These are phyloP conservation scores for Hesperia comma DNA, from an alignment of 2,888 invertebrate species.

Conservation along the genomic window DNA sequence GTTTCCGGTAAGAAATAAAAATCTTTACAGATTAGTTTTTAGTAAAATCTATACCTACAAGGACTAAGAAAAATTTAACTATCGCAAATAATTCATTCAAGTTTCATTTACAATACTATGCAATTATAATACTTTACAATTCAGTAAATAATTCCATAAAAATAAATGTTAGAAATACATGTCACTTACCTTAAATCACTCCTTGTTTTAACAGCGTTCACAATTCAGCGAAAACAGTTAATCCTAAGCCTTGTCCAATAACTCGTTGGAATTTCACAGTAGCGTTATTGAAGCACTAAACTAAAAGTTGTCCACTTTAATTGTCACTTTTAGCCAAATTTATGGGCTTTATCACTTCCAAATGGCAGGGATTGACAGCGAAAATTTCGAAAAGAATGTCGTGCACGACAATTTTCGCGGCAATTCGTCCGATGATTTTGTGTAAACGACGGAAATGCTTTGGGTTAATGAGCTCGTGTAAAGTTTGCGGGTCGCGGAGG, in stretches of 20 bases:
- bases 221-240: constrained; percentile 24
- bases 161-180: not conserved
- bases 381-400: not conserved
- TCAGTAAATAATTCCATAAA: not conserved
- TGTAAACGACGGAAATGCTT: constrained; percentile 42
- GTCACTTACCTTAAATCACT: constrained; percentile 29
- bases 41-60: not conserved
- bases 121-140: not conserved
- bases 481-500: constrained; percentile 64
- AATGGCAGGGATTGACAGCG: constrained; percentile 29
- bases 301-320: constrained; percentile 62
- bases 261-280: constrained; percentile 62
- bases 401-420: constrained; percentile 7
- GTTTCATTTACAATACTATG: not conserved
- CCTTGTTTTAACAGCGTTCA: constrained; percentile 19
- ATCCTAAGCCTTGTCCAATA: constrained; percentile 28
- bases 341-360: constrained; percentile 35
- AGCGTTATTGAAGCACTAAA: constrained; percentile 56
- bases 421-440: constrained; percentile 7
- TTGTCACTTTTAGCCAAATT: constrained; percentile 59
- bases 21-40: not conserved
- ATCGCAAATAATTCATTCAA: too few species aligned
- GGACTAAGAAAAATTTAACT: too few species aligned
- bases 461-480: constrained; percentile 64
- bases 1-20: not conserved